Evolutionary conservation across 2,888 invertebrate species (phyloP), one percentile per base, ranked within the genome.

Genomic region (Bombyx huttoni): DNA sequence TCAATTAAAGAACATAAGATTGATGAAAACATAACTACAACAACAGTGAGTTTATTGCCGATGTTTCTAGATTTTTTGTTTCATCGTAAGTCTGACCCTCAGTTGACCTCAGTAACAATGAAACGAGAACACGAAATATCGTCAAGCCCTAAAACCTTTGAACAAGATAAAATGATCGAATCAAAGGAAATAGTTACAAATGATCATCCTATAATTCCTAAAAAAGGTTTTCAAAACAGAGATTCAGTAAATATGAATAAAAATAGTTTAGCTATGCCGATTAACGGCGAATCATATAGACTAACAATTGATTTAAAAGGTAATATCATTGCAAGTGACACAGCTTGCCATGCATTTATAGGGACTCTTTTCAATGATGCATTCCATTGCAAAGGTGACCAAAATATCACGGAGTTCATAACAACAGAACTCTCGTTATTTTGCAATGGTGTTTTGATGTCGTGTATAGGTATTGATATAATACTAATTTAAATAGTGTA

Each of bases 381-480:
- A 14, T 54, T 71, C 35, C 73, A 78, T 58, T 68, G 74, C 51
- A 65, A 58, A 48, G 58, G 65, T 50, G 67, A 71, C 56, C 75
- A 78, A 61, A 72, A 73, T 46, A 53, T 83, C 7, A 76, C 77
- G 54, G 80, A 84, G 62, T 82, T 84, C 58, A 78, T 88, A 52
- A 76, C 81, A 54, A 60, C 73, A 46, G 83, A 88, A 63, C 58
- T 88, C 34, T 76, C 83, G 1, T 54, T 69, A 54, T 87, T 86
- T 80, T 87, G 87, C 76, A 84, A 83, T 56, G 87, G 85, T 53
- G 65, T 75, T 58, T 70, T 86, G 54, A 77, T 79, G 1, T 69
- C 80, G n/a, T 88, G 87, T 68, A 68, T 71, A 56, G 84, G 84
- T 52, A 73, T 86, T 61, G 78, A 87, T 62, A 70, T 87, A 56